Base-by-base conservation (phyloP, 2,888 invertebrate genomes). In the Smittia aterrima region DNA sequence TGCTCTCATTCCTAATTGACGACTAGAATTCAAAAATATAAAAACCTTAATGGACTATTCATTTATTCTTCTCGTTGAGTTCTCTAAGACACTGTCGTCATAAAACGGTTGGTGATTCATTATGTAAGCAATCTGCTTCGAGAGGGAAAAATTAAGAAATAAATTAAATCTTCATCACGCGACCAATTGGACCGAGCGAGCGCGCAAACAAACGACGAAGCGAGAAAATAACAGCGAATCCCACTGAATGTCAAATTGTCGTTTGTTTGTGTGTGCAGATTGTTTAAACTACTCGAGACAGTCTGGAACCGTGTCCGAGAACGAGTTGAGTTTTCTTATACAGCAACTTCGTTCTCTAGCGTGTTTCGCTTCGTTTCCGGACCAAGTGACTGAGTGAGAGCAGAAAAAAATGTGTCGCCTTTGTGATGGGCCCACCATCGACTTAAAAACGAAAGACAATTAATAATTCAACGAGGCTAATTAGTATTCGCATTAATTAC, bases 401-500 rank as follows among this genome's bases (percentile, higher is more conserved):
- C 13, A 47, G 47, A 13, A 47, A 47, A 38, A 58, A 58, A 58
- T 22, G 58, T 58, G 58, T 58, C 58, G 22, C 58, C 58, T 58
- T 58, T 22, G 58, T 22, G 58, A 58, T 7, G 7, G 13, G 58
- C 58, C 58, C 58, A 58, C 58, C 7, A 22, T 13, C 47, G 53
- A n/a, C n/a, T n/a, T n/a, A n/a, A 70, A 54, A 7, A 32, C 24
- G 25, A 25, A 54, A 71, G 25, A 71, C 25, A 71, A 54, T 47
- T 47, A 47, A 47, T 47, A 58, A 18, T 58, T 58, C 22, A 58
- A 22, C 58, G n/a, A 58, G 13, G 47, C 13, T 47, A 47, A 47
- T 68, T 68, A 68, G 70, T 71, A 71, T 53, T 53, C 70, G 54
- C 70, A 54, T 71, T 71, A 71, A 71, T 71, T 71, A 54, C 32